Base-by-base conservation (phyloP, 2,888 invertebrate genomes). In the Hartigia nigra region DNA sequence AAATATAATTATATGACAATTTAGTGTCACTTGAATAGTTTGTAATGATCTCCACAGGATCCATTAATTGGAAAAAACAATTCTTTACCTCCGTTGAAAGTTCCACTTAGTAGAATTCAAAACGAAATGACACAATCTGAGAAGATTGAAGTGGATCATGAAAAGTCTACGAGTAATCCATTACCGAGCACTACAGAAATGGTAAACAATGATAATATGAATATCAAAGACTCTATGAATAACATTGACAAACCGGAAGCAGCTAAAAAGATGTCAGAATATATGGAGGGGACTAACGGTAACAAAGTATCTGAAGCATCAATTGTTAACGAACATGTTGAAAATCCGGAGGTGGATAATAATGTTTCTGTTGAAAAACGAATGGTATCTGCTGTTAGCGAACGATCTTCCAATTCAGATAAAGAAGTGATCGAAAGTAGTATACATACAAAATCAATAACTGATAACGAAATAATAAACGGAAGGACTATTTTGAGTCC, bases 11-110 rank as follows among this genome's bases (percentile, higher is more conserved):
- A 37, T 23, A 23, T 55, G 55, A 9, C 9, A 9, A 55, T 55
- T 55, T 1, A 55, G 23, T 55, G 55, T 55, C 55, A 55, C 55
- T 31, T 32, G 12, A 72, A 32, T 12, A 72, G 14, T 72, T 72
- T 72, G 4, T 72, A 72, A 72, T 23, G 12, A 36, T 36, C 23
- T 69, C 75, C 77, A 12, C 70, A 81, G 79, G 81, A 81, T 14
- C 55, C 31, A 31, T 69, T 12, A 0, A 39, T 72, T 12, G 80
- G 81, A 78, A 83, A 82, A 75, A 87, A 83, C 70, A 87, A 82
- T 82, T 81, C 88, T 31, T 74, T 89, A 37, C 89, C 89, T 69
- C 89, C 89, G 5, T 79, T 89, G 23, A 89, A 89, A 78, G 79
- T 89, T 77, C 87, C 88, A 23, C 78, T 84, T n/a, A 82, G 81